Evolutionary conservation across 2,888 invertebrate species (phyloP), one percentile per base, ranked within the genome.

Genomic region (Mantis religiosa): DNA sequence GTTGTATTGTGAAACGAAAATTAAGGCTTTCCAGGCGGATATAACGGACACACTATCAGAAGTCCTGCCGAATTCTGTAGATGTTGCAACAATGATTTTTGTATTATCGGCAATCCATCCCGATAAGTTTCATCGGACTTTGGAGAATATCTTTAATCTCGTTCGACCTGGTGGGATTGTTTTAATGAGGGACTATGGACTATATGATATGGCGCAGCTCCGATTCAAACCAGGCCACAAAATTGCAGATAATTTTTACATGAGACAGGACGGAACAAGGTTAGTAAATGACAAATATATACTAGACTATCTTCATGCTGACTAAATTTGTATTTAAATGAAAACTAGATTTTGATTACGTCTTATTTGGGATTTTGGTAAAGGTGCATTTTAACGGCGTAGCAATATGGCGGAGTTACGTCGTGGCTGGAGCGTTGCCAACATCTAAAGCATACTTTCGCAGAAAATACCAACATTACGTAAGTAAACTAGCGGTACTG

Each of bases 211-310:
- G 97, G 98, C 99, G 0, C 99, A 99, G 94, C 92, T 99, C 87
- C 94, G 99, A 81, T 99, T 99, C 92, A 97, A 97, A 90, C 96
- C 98, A 0, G 99, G 98, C 0, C 96, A 98, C 92, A 99, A 99
- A 93, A 97, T 99, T 87, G 93, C 96, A 0, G 98, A 99, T 4
- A 97, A 98, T 92, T 97, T 98, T 91, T 99, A 99, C 92, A 97
- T 98, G 95, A 94, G 99, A 28, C 99, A 99, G 93, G 99, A 99
- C 95, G 99, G 99, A 0, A 99, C 99, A 0, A 95, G 98, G 95
- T 96, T 92, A 91, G 91, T 91, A 85, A 12, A 41, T 12, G 9
- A 12, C 4, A 30, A 30, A 30, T 30, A 30, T 30, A 3, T 30
- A 30, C 3, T 30, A 30, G 41, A 34, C 7, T 34, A 34, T 34